A percentile compares a stretch with the other conserved stretches of the same genome.
These are phyloP conservation scores for Cichlasoma orientale DNA, from an alignment of 2,797 vertebrate genomes.

Conservation along the genomic window DNA sequence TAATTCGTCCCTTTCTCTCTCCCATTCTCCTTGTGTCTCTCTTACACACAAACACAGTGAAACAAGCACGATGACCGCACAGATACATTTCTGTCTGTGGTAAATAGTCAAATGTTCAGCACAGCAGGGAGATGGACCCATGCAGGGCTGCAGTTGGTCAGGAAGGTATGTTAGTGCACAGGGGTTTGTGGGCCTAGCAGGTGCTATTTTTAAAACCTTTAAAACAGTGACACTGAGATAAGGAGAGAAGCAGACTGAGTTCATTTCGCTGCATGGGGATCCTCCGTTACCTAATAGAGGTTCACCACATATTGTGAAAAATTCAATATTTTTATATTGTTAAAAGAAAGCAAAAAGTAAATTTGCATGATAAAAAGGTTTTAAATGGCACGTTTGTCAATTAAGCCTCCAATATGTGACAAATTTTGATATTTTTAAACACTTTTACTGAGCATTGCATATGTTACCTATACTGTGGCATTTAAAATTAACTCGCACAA, in stretches of 20 bases:
- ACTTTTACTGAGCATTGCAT: neutral
- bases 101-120: conserved; percentile 63
- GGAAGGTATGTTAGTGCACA: conserved; percentile 64
- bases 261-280: conserved; percentile 26
- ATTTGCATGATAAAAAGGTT: neutral
- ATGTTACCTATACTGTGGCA: neutral
- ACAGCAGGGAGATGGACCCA: conserved; percentile 56
- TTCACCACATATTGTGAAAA: neutral
- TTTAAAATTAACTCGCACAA: neutral
- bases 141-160: conserved; percentile 42
- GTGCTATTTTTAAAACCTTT: conserved; percentile 70
- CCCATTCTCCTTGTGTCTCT: neutral
- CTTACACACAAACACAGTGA: conserved; percentile 21
- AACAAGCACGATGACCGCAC: conserved; percentile 6
- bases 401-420: neutral
- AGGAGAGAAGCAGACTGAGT: conserved; percentile 47
- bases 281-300: neutral
- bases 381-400: neutral
- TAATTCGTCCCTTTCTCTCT: conserved; percentile 9
- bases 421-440: neutral
- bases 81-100: conserved; percentile 44
- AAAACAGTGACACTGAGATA: conserved; percentile 72
- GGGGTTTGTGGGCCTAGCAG: conserved; percentile 60
- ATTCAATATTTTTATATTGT: neutral
- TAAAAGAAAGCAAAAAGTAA: neutral